These are phyloP conservation scores for Aspidoscelis tigris DNA, from an alignment of 2,113 vertebrate genomes.

Conservation along the genomic window DNA sequence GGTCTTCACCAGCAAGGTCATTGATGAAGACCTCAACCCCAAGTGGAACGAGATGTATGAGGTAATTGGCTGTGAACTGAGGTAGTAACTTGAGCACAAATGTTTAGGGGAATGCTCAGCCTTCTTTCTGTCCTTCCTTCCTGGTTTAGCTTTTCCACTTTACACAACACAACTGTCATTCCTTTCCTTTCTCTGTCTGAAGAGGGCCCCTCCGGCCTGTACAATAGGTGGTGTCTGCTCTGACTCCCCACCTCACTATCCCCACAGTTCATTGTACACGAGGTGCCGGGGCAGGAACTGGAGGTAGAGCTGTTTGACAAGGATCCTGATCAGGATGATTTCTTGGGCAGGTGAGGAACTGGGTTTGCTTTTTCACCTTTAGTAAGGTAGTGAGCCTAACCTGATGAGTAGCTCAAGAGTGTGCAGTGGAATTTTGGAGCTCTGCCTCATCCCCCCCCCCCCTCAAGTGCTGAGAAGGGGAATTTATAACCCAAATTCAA, in stretches of 20 bases:
- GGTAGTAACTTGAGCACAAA: not conserved
- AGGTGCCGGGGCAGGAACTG: slow-evolving; percentile 94
- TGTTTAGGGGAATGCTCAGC: not conserved
- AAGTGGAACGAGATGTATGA: slow-evolving; percentile 92
- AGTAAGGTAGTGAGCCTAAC: not conserved
- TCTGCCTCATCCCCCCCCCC: not conserved
- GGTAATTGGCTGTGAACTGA: slow-evolving; percentile 71
- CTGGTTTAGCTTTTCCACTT: slow-evolving; percentile 22
- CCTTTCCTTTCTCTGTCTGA: slow-evolving; percentile 27
- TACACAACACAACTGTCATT: slow-evolving; percentile 6
- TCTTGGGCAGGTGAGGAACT: slow-evolving; percentile 88
- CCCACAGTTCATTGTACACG: slow-evolving; percentile 90
- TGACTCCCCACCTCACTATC: slow-evolving; percentile 28
- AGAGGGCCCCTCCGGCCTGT: slow-evolving; percentile 6
- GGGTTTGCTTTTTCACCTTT: not conserved
- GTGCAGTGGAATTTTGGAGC: not conserved
- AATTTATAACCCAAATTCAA: not conserved
- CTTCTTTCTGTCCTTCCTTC: slow-evolving; percentile 5
- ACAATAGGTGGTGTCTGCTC: slow-evolving; percentile 21
- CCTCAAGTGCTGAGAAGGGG: not conserved
- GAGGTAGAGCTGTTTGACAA: slow-evolving; percentile 95
- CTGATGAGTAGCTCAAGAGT: not conserved
- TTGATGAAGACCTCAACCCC: slow-evolving; percentile 88
- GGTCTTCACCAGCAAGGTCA: slow-evolving; percentile 86
- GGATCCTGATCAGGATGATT: slow-evolving; percentile 95